Evolutionary conservation across 2,888 invertebrate genomes (phyloP).

Genomic region (Biston stratarius): DNA sequence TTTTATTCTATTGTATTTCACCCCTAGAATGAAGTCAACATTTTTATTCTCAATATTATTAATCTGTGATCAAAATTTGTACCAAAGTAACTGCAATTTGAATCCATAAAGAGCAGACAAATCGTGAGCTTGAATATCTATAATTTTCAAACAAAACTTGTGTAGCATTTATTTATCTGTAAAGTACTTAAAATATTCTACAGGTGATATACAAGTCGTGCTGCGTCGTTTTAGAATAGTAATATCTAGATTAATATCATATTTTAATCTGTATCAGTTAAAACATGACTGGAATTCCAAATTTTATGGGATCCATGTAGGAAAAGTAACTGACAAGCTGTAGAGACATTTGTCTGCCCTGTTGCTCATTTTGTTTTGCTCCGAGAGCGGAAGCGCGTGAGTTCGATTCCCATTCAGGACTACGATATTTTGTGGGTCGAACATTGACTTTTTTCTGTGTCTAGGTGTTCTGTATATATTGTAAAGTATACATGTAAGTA

Average conservation of each 20-base stretch:
- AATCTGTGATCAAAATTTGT: conserved; percentile 7
- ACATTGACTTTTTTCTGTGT: no score
- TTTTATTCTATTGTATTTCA: no score
- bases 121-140: conserved; percentile 41
- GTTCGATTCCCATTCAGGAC: no score
- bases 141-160: conserved; percentile 48
- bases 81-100: conserved; percentile 15
- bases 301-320: conserved; percentile 19
- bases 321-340: no score
- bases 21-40: no score
- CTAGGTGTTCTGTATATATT: no score
- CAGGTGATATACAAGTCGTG: conserved; percentile 77
- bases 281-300: conserved; percentile 65
- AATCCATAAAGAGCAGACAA: conserved; percentile 24
- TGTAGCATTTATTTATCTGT: conserved; percentile 52
- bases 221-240: conserved; percentile 66
- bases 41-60: background rate
- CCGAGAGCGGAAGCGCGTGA: no score
- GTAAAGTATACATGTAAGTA: no score
- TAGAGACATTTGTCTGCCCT: no score
- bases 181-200: conserved; percentile 73
- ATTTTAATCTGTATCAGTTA: conserved; percentile 72
- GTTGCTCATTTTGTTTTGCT: no score
- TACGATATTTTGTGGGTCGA: no score
- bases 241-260: conserved; percentile 70